These are phyloP conservation scores for Anas platyrhynchos DNA, from an alignment of 2,113 vertebrate species.

Conservation along the genomic window DNA sequence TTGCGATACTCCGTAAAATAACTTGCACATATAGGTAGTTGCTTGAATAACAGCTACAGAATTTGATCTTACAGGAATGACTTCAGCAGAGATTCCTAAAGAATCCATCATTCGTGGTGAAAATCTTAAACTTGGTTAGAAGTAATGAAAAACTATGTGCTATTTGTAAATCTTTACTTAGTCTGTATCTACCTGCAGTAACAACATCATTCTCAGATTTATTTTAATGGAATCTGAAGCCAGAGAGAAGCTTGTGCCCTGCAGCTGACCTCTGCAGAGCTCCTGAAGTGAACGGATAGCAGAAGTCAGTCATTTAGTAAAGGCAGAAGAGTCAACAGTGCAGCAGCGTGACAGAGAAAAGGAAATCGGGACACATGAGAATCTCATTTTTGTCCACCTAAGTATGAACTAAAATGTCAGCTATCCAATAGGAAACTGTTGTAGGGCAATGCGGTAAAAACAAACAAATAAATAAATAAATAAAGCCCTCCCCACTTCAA, in stretches of 20 bases:
- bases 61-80: neutral
- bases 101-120: neutral
- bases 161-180: slow-evolving; percentile 1
- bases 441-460: neutral
- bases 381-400: neutral
- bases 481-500: neutral
- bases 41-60: neutral
- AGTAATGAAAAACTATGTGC: neutral
- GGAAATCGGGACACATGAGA: neutral
- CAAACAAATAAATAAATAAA: neutral
- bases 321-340: neutral
- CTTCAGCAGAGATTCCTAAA: neutral
- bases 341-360: neutral
- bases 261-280: neutral
- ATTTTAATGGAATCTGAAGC: neutral
- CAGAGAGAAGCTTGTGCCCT: neutral
- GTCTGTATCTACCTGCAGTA: neutral
- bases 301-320: neutral
- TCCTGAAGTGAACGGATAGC: neutral
- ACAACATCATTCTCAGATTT: neutral
- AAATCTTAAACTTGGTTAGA: neutral
- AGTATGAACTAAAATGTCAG: neutral
- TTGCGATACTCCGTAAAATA: neutral
- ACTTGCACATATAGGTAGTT: neutral
- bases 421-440: neutral